Conservation (phyloP, 2,113 vertebrate species). For the Dasyornis broadbenti region DNA sequence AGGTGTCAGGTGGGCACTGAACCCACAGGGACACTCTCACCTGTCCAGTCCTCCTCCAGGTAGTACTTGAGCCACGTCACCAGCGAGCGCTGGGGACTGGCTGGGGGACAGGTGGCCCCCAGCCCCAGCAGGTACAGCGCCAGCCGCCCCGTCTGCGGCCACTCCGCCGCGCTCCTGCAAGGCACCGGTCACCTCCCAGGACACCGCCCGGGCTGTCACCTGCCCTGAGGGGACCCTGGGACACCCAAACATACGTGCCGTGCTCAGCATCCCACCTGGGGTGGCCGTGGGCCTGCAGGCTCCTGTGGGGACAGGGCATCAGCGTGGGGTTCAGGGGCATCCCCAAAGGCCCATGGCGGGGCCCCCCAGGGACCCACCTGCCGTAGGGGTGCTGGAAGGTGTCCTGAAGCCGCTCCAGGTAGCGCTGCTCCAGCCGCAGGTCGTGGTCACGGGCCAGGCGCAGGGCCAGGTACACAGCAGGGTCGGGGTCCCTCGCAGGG, state of each 20-base stretch:
- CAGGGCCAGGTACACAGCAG: constrained; percentile 85
- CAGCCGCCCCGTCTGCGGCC: constrained; percentile 73
- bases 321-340: accelerated
- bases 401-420: constrained; percentile 76
- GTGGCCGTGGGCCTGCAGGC: neutral
- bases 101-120: constrained; percentile 77
- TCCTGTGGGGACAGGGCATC: neutral
- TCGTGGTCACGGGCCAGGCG: constrained; percentile 81
- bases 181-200: neutral
- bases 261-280: accelerated
- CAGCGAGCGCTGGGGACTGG: constrained; percentile 35
- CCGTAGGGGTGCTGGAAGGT: constrained; percentile 66
- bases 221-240: neutral
- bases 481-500: constrained; percentile 70
- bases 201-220: neutral
- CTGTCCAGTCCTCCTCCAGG: constrained; percentile 81
- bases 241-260: neutral
- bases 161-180: constrained; percentile 12
- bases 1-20: accelerated
- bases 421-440: constrained; percentile 62
- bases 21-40: neutral
- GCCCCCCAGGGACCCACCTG: constrained; percentile 49
- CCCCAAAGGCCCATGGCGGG: neutral
- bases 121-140: constrained; percentile 85
- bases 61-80: constrained; percentile 82